Evolutionary conservation across 2,797 vertebrate species (phyloP).

Genomic region (Xenops minutus): DNA sequence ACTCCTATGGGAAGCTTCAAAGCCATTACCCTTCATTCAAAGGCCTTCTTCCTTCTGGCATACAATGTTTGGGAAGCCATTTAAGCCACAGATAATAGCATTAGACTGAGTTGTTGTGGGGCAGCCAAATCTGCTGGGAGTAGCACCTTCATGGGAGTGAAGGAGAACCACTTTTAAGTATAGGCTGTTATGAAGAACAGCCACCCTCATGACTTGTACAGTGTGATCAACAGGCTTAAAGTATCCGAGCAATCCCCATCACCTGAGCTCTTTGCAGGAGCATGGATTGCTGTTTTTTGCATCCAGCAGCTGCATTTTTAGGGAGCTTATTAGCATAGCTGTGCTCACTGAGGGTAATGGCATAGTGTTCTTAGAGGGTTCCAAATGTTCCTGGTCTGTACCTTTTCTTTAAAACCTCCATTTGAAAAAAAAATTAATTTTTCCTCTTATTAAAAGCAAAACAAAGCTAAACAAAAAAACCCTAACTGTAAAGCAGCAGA

Average conservation of each 20-base stretch:
- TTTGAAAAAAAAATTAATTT: not conserved
- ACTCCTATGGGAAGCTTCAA: not conserved
- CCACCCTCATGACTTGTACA: not conserved
- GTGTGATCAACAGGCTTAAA: slow-evolving; percentile 13
- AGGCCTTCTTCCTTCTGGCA: not conserved
- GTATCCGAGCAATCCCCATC: slow-evolving; percentile 17
- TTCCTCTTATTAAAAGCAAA: not conserved
- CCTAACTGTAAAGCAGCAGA: not conserved
- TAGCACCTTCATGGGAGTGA: not conserved
- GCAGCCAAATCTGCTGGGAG: not conserved
- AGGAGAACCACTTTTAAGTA: not conserved
- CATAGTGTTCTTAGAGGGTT: not conserved
- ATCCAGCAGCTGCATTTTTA: slow-evolving; percentile 29
- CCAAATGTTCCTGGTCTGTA: not conserved
- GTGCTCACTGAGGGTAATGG: not conserved
- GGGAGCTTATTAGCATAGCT: not conserved
- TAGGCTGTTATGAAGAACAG: not conserved
- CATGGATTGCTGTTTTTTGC: not conserved
- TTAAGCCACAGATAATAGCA: not conserved
- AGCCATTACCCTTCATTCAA: not conserved
- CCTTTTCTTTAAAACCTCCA: not conserved
- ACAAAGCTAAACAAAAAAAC: not conserved
- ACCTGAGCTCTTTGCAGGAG: slow-evolving; percentile 8
- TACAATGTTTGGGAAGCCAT: not conserved
- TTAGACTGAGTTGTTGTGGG: not conserved